These are phyloP conservation scores for Podarcis muralis DNA, from an alignment of 2,113 vertebrate species.

Conservation along the genomic window DNA sequence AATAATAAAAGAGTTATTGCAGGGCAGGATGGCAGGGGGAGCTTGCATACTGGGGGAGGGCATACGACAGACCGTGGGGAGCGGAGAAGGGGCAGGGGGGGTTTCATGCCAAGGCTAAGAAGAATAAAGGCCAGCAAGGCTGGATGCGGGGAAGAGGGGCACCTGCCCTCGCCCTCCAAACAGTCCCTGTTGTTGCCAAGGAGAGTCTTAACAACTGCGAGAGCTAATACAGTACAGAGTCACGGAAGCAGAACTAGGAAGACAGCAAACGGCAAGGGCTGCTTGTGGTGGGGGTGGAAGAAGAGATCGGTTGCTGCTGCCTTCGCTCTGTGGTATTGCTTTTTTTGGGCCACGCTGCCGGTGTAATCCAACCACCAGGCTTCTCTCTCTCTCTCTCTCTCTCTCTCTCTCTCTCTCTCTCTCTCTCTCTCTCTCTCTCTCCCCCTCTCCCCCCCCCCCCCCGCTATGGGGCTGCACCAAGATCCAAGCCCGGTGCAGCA, in stretches of 20 bases:
- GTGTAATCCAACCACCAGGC: background rate
- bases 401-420: too few relatives aligned
- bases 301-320: slow-evolving; percentile 2
- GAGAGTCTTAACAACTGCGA: background rate
- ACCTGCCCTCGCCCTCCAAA: too few relatives aligned
- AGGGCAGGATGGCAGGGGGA: background rate
- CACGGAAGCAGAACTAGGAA: slow-evolving; percentile 5
- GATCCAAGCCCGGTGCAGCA: slow-evolving; percentile 40
- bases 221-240: slow-evolving; percentile 43
- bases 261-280: background rate
- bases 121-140: background rate
- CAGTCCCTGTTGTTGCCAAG: slow-evolving; percentile 41
- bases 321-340: background rate
- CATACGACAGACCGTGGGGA: background rate
- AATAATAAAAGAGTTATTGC: background rate
- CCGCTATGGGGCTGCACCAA: background rate
- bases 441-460: background rate
- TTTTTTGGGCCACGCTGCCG: too few relatives aligned
- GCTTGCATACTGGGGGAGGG: background rate
- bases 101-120: background rate
- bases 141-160: background rate
- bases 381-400: background rate
- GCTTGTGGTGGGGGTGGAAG: background rate
- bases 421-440: background rate
- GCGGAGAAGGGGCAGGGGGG: background rate